phyloP scores from a whole-genome alignment of 2,797 vertebrate genomes.

The Cryptoprocta ferox region DNA sequence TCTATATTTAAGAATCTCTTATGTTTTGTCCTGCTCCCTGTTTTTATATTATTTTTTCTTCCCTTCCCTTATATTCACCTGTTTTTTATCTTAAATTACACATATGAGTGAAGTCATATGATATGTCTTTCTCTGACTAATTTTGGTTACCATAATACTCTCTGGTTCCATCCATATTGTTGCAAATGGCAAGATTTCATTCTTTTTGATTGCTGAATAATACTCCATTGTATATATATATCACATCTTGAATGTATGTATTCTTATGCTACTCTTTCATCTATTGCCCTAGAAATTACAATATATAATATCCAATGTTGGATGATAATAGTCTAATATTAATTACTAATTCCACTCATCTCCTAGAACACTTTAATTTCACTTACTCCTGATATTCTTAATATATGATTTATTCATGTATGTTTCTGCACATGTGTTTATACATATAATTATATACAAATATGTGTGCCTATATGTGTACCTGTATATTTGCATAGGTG shows the following conservation, averaged over 20 bases:
- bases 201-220: too few relatives aligned
- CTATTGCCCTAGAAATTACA: not conserved
- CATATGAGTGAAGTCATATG: too few relatives aligned
- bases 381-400: not conserved
- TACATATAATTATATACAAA: not conserved
- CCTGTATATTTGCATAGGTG: not conserved
- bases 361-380: not conserved
- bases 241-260: not conserved
- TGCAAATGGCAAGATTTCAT: too few relatives aligned
- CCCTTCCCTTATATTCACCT: too few relatives aligned
- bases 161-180: too few relatives aligned
- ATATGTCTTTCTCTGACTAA: too few relatives aligned
- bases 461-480: not conserved
- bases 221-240: too few relatives aligned
- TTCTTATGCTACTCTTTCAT: not conserved
- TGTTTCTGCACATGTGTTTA: accelerated
- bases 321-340: not conserved
- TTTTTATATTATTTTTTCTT: too few relatives aligned
- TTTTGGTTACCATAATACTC: too few relatives aligned
- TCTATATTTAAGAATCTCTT: too few relatives aligned
- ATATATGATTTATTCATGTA: not conserved
- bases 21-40: too few relatives aligned
- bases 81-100: too few relatives aligned
- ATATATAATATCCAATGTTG: not conserved
- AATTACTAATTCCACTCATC: not conserved